Base-by-base conservation (phyloP, 2,797 vertebrate genomes). In the Buceros bicornis region DNA sequence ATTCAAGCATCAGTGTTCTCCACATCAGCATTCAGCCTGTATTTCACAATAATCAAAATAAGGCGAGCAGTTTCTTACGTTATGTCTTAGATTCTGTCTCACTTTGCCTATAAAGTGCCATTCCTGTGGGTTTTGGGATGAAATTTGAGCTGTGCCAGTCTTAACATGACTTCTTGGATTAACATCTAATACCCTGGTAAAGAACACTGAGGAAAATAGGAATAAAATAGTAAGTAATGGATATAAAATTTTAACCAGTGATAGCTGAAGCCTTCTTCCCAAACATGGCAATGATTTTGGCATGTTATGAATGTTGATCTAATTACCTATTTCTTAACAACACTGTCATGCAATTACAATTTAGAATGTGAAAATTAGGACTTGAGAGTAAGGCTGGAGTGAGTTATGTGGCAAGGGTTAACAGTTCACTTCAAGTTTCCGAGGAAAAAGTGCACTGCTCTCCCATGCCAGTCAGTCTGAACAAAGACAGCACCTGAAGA, bases 231-330 rank as follows among this genome's bases (percentile, higher is more conserved):
- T 56, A 71, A 60, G 19, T 40, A 89, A 47, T 17, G 8, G 4
- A 10, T 53, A 56, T 35, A 66, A 58, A 88, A 56, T 66, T 56
- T 72, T 67, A 40, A 12, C 17, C 16, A 60, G 33, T 33, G 76
- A 48, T 18, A 78, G 17, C 35, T 69, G 61, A 58, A 76, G 4
- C 6, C 2, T 37, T 67, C 35, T 64, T 37, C 19, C 25, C 37
- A 85, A 77, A 35, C 35, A 65, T 3, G 17, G 5, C 42, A 28
- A n/a, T 64, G 50, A 78, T 74, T 73, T 71, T 81, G n/a, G 20
- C 29, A 56, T 0, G 0, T 42, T 89, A 37, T 35, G 11, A 70
- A 60, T 0, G 0, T 78, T 81, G 18, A 33, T 35, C 24, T 37
- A 50, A 43, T 29, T 80, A 29, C 10, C 17, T 60, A 3, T 74